Base-by-base conservation (phyloP, 2,888 invertebrate species). In the Timema podura region DNA sequence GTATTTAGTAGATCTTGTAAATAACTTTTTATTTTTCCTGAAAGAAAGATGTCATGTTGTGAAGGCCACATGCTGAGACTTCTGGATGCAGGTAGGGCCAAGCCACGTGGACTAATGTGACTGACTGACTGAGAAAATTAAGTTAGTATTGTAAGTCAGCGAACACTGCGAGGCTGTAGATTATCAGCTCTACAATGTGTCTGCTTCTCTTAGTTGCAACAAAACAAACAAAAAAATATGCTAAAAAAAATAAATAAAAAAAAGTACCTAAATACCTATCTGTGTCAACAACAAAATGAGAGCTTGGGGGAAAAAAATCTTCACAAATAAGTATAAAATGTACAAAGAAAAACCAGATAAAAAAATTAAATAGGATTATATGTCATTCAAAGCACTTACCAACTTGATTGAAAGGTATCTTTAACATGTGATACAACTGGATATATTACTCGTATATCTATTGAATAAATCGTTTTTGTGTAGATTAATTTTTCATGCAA, bases 121-220 rank as follows among this genome's bases (percentile, higher is more conserved):
- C 16, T 5, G 8, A 10, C 10, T 47, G 11, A 65, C 65, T 65
- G n/a, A 30, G 46, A 8, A 65, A 51, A 47, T 48, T 57, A 16
- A 57, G 70, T 59, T 68, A 70, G 68, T 70, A 69, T 67, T 66
- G 57, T 51, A 48, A 57, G 30, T 66, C 51, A 44, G 66, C 45
- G 10, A 49, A 16, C 48, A 66, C 51, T 64, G 73, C 66, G 73
- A 71, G 71, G 71, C 73, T 69, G 73, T 73, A 73, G 73, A 49
- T 68, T 70, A 64, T 70, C 70, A 72, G 72, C 69, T 73, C 70
- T 73, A 71, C 68, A 73, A 68, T 71, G 73, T 72, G 70, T 71
- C 71, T 71, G 73, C 73, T 73, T 73, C 73, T 70, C 70, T 71
- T 73, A 73, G 73, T 68, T 67, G 73, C 71, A 71, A 68, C 61